Percentiles rank a stretch among this genome's conserved stretches.
phyloP scores from a whole-genome alignment of 92 coral and sea anemone genomes.

The Blastomussa wellsi region DNA sequence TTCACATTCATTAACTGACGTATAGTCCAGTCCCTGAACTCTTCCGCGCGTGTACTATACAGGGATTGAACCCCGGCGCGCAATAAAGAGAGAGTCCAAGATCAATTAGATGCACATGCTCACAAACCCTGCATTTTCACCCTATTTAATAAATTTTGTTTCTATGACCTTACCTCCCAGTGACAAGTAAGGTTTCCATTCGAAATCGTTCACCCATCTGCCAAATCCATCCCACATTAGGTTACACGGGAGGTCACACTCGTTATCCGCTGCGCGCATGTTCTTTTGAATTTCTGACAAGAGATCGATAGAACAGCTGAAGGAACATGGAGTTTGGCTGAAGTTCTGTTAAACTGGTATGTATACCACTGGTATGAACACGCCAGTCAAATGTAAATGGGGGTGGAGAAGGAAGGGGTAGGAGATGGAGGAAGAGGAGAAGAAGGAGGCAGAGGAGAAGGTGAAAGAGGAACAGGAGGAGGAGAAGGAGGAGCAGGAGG shows the following conservation, averaged over 20 bases:
- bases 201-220: constrained; percentile 58
- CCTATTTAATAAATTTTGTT: too few relatives aligned
- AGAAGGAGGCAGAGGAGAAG: neutral
- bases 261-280: constrained; percentile 78
- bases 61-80: too few relatives aligned
- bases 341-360: neutral
- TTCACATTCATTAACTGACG: too few relatives aligned
- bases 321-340: neutral
- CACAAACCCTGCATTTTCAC: too few relatives aligned
- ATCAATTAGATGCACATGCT: too few relatives aligned
- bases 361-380: too few relatives aligned
- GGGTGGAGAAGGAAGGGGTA: too few relatives aligned
- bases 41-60: too few relatives aligned
- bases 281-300: constrained; percentile 55
- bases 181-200: constrained; percentile 66
- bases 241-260: constrained; percentile 66
- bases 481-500: neutral
- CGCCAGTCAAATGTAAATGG: neutral
- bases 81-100: too few relatives aligned
- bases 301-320: neutral
- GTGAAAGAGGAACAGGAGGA: neutral
- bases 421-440: neutral
- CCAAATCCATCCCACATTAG: constrained; percentile 93
- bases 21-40: too few relatives aligned
- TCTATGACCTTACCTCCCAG: constrained; percentile 52